phyloP scores from a whole-genome alignment of 2,888 invertebrate species.

The Sicus ferrugineus region DNA sequence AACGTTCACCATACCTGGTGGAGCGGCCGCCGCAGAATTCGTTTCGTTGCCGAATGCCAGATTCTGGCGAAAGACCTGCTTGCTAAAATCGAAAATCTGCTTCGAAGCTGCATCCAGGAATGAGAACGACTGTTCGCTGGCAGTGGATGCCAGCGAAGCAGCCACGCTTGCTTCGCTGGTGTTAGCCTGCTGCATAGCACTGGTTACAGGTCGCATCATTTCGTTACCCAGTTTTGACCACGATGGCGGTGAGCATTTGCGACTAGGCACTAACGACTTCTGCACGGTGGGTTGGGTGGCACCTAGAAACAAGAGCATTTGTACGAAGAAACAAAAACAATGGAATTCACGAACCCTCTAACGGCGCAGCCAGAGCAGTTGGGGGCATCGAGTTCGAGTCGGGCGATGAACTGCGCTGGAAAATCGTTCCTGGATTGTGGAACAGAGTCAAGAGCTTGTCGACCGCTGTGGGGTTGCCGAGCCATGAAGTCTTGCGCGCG shows the following conservation, averaged over 20 bases:
- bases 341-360: conserved; percentile 10
- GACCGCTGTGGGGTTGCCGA: conserved; percentile 70
- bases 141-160: conserved; percentile 44
- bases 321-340: conserved; percentile 10
- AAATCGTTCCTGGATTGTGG: conserved; percentile 71
- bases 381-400: conserved; percentile 48
- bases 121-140: conserved; percentile 50
- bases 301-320: conserved; percentile 19
- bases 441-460: conserved; percentile 74
- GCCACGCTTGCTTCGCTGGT: conserved; percentile 28
- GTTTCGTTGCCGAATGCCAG: conserved; percentile 54
- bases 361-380: conserved; percentile 40
- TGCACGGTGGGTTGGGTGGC: conserved; percentile 24
- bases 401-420: conserved; percentile 66
- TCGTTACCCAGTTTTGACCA: conserved; percentile 49
- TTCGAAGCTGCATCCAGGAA: conserved; percentile 60
- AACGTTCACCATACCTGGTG: conserved; percentile 10
- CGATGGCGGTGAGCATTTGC: conserved; percentile 47
- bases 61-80: conserved; percentile 62
- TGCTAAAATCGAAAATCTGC: conserved; percentile 59
- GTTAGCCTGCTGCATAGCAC: conserved; percentile 34
- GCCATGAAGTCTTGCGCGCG: conserved; percentile 71
- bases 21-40: conserved; percentile 35
- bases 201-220: conserved; percentile 39
- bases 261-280: conserved; percentile 41